phyloP scores from a whole-genome alignment of 2,113 vertebrate species.

The Semnornis frantzii region DNA sequence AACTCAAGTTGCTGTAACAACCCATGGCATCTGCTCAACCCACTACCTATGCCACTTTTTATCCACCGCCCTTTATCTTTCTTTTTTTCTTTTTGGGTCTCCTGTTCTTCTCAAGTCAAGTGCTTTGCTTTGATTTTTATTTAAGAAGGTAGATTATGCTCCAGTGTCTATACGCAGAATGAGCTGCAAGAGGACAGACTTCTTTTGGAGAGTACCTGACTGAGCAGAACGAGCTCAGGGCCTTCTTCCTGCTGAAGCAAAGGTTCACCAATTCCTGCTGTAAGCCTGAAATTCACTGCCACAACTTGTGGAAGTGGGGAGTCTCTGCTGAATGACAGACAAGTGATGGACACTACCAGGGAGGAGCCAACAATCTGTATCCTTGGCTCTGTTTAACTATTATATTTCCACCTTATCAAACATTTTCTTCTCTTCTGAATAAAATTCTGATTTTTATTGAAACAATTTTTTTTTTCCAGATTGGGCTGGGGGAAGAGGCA shows the following conservation, averaged over 20 bases:
- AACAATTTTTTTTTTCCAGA: not conserved
- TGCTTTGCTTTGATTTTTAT: conserved; percentile 59
- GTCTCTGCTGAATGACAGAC: not conserved
- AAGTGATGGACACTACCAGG: not conserved
- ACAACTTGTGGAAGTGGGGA: rapidly evolving
- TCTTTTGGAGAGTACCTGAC: conserved; percentile 25
- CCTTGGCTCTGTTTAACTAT: not conserved
- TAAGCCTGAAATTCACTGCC: not conserved
- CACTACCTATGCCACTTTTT: not conserved
- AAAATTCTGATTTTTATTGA: not conserved
- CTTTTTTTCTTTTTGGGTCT: conserved; percentile 1
- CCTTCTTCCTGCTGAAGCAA: conserved; percentile 2
- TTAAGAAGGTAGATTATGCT: conserved; percentile 64
- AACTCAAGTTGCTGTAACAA: conserved; percentile 66
- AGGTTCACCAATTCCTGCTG: not conserved
- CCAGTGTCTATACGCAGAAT: conserved; percentile 11
- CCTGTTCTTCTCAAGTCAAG: conserved; percentile 71
- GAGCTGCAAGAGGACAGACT: conserved; percentile 53
- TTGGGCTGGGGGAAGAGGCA: not conserved
- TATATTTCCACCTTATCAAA: not conserved
- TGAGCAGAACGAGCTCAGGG: not conserved
- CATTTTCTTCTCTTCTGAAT: not conserved
- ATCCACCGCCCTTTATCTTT: not conserved
- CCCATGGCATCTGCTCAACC: conserved; percentile 59
- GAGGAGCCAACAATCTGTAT: not conserved